These are phyloP conservation scores for Craterocephalus amniculus DNA, from an alignment of 2,797 vertebrate species.

Conservation along the genomic window DNA sequence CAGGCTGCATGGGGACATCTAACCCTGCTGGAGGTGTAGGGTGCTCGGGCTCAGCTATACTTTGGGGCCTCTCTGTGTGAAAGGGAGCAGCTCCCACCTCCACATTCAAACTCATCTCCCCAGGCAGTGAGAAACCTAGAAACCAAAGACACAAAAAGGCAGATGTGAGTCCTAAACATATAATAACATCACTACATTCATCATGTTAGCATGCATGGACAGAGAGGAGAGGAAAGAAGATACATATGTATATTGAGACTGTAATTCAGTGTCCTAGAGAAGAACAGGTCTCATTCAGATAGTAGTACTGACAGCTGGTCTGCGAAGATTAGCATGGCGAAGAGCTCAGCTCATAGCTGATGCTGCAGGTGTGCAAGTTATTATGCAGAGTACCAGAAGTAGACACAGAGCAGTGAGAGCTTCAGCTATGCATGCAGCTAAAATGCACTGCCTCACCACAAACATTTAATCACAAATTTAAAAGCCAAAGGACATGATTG, in stretches of 20 bases:
- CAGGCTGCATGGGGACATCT: constrained; percentile 64
- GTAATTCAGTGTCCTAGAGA: constrained; percentile 21
- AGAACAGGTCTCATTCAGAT: constrained; percentile 57
- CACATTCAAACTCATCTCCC: constrained; percentile 50
- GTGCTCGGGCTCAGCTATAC: constrained; percentile 65
- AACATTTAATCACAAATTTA: constrained; percentile 3
- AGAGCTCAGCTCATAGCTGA: constrained; percentile 44
- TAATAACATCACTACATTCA: not conserved
- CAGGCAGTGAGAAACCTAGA: constrained; percentile 74
- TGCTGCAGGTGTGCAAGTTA: constrained; percentile 12
- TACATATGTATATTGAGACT: not conserved
- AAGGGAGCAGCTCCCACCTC: constrained; percentile 66
- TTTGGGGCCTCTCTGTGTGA: constrained; percentile 64
- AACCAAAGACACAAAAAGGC: not conserved
- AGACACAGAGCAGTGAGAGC: constrained; percentile 6
- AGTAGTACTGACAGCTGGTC: constrained; percentile 30
- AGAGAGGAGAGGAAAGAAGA: too few species aligned
- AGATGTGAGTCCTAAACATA: not conserved
- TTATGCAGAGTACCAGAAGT: constrained; percentile 11
- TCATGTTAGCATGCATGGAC: not conserved
- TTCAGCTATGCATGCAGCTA: constrained; percentile 25
- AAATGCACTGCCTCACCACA: constrained; percentile 27
- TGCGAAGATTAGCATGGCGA: constrained; percentile 45
- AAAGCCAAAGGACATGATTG: not conserved
- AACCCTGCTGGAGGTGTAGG: constrained; percentile 35